These are phyloP conservation scores for Tachypleus tridentatus DNA, from an alignment of 1,140 invertebrate species.

Conservation along the genomic window DNA sequence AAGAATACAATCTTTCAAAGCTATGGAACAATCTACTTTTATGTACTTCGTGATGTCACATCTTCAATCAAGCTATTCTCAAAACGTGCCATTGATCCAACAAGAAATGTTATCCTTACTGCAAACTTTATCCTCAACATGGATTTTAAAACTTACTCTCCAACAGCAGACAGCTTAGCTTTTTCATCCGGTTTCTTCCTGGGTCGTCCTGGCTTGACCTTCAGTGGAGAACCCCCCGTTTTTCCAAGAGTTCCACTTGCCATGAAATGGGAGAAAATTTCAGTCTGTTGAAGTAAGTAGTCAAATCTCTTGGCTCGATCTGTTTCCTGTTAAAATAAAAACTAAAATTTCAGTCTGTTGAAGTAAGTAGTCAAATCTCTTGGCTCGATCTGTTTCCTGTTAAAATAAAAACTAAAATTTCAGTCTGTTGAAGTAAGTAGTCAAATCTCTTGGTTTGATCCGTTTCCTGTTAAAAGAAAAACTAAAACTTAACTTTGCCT, in stretches of 20 bases:
- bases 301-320: conserved; percentile 81
- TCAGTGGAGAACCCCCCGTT: conserved; percentile 46
- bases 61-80: too few relatives aligned
- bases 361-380: conserved; percentile 86
- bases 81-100: too few relatives aligned
- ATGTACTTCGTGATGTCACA: too few relatives aligned
- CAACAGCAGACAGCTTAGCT: conserved; percentile 38
- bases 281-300: conserved; percentile 89
- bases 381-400: conserved; percentile 58
- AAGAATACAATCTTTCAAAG: too few relatives aligned
- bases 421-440: conserved; percentile 89
- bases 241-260: conserved; percentile 44
- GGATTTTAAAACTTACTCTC: conserved; percentile 43
- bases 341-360: conserved; percentile 98
- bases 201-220: conserved; percentile 70
- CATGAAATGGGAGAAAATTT: conserved; percentile 98
- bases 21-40: too few relatives aligned
- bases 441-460: conserved; percentile 81
- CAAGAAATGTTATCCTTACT: background rate
- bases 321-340: conserved; percentile 51
- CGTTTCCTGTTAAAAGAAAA: conserved; percentile 41
- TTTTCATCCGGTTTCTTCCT: conserved; percentile 51
- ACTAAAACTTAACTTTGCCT: too few relatives aligned
- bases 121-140: background rate
- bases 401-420: too few relatives aligned